phyloP scores from a whole-genome alignment of 1,140 invertebrate species.

The Drosophila nasuta region DNA sequence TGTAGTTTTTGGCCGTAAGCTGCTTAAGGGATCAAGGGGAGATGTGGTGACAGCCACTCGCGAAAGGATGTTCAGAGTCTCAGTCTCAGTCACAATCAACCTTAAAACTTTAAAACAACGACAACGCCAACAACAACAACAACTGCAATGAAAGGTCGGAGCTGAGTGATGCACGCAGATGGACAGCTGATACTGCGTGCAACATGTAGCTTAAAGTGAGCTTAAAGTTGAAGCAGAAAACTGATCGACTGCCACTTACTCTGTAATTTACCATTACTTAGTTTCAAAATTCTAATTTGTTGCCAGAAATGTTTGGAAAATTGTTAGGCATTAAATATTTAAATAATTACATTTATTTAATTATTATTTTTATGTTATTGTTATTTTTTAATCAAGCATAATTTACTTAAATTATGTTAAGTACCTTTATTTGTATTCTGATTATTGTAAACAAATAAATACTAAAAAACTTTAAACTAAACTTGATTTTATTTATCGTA shows the following conservation, averaged over 20 bases:
- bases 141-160: conserved; percentile 33
- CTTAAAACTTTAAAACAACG: conserved; percentile 26
- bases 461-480: no score
- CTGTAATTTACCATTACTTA: neutral
- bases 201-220: conserved; percentile 11
- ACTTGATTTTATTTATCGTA: no score
- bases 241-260: neutral
- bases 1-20: conserved; percentile 37
- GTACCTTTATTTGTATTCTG: no score
- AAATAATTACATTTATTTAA: no score
- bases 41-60: conserved; percentile 35
- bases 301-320: no score
- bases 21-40: conserved; percentile 40
- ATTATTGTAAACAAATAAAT: no score
- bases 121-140: neutral
- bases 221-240: neutral
- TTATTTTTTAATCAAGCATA: no score
- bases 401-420: no score
- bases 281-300: neutral
- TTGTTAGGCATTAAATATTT: no score
- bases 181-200: conserved; percentile 28
- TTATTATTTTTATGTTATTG: no score
- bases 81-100: conserved; percentile 2
- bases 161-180: conserved; percentile 32
- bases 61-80: conserved; percentile 37